These are phyloP conservation scores for Fregata magnificens DNA, from an alignment of 2,113 vertebrate species.

Conservation along the genomic window DNA sequence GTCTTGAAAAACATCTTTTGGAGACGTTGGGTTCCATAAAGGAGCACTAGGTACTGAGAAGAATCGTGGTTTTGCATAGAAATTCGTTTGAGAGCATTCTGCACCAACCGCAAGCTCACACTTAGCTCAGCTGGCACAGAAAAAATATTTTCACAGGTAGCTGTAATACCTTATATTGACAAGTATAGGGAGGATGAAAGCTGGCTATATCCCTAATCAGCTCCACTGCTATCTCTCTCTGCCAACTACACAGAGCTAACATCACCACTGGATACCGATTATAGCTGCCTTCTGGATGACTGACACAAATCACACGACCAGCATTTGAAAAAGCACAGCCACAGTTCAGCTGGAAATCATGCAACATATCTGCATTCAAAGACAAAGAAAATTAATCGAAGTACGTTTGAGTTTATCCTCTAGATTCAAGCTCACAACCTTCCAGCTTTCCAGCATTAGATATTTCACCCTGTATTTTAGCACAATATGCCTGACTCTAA, in stretches of 20 bases:
- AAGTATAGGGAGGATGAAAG: background rate
- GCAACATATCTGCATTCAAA: background rate
- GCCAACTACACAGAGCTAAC: background rate
- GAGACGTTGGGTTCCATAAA: background rate
- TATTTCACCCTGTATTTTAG: background rate
- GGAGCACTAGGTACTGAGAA: background rate
- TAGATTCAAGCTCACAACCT: background rate
- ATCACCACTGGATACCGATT: background rate
- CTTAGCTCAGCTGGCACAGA: background rate
- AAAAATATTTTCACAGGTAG: background rate
- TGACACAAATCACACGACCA: background rate
- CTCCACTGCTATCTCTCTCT: background rate
- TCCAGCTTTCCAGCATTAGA: background rate
- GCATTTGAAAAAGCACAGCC: background rate
- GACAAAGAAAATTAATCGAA: background rate
- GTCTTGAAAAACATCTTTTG: background rate
- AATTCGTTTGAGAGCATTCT: background rate
- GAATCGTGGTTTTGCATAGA: background rate
- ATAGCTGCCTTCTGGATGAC: background rate
- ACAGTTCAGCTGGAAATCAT: background rate
- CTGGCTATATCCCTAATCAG: background rate
- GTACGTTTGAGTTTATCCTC: background rate
- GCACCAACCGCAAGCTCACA: background rate
- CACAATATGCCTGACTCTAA: background rate
- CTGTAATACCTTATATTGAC: background rate